Evolutionary conservation across 2,888 invertebrate genomes (phyloP).

Genomic region (Plagodis pulveraria): DNA sequence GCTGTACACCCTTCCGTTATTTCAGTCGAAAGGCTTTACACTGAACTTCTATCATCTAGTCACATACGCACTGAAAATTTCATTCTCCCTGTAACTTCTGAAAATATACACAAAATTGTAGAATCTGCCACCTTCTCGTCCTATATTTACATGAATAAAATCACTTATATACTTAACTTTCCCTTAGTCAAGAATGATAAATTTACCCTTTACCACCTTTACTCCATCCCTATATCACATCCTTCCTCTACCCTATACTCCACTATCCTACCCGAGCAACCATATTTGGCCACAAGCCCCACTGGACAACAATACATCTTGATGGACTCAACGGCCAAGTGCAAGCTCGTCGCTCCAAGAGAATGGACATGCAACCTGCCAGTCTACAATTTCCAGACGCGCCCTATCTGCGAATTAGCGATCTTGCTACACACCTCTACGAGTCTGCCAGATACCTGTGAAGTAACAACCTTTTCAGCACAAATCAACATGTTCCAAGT

Average conservation of each 20-base stretch:
- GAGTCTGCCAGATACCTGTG: too few relatives aligned
- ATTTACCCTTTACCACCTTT: slow-evolving; percentile 41
- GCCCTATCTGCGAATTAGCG: too few relatives aligned
- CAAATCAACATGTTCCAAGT: neutral
- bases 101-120: slow-evolving; percentile 41
- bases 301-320: slow-evolving; percentile 32
- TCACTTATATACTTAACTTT: slow-evolving; percentile 42
- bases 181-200: slow-evolving; percentile 37
- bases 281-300: slow-evolving; percentile 35
- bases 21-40: slow-evolving; percentile 27
- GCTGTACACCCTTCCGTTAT: slow-evolving; percentile 40
- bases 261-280: slow-evolving; percentile 45
- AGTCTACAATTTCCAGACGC: too few relatives aligned
- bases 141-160: slow-evolving; percentile 34
- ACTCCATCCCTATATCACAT: slow-evolving; percentile 43
- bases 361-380: slow-evolving; percentile 28
- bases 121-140: slow-evolving; percentile 38
- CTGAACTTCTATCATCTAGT: slow-evolving; percentile 36
- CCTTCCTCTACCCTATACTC: slow-evolving; percentile 38
- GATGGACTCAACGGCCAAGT: slow-evolving; percentile 29
- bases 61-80: slow-evolving; percentile 31
- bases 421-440: neutral
- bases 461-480: too few relatives aligned
- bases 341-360: slow-evolving; percentile 28
- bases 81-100: slow-evolving; percentile 33